phyloP scores from a whole-genome alignment of 2,113 vertebrate species.

The Ariopsis seemanni region DNA sequence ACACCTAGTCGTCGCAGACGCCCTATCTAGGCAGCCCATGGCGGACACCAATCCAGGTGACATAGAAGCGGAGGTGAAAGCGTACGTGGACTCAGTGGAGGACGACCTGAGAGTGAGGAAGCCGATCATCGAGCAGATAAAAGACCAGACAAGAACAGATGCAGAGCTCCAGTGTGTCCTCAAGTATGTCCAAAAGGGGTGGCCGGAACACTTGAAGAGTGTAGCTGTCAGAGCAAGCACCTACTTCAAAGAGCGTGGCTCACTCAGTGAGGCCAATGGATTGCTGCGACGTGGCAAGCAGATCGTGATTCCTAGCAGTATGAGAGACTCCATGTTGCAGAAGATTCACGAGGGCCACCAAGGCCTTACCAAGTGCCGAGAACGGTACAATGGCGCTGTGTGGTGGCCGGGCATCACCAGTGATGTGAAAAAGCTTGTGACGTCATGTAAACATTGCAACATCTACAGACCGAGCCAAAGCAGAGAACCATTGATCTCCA shows the following conservation, averaged over 20 bases:
- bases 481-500: background rate
- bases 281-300: conserved; percentile 19
- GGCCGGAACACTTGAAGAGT: conserved; percentile 21
- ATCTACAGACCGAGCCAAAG: background rate
- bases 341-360: no score
- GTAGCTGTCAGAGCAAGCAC: background rate
- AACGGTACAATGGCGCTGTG: no score
- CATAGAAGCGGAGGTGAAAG: conserved; percentile 19
- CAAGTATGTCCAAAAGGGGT: background rate
- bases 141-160: conserved; percentile 10
- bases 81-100: conserved; percentile 5
- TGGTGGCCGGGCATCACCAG: no score
- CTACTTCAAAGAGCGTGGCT: conserved; percentile 23
- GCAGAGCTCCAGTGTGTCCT: conserved; percentile 6
- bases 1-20: no score
- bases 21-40: no score
- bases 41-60: background rate
- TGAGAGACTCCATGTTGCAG: no score
- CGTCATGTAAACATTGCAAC: background rate
- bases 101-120: conserved; percentile 20
- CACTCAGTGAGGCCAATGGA: conserved; percentile 21
- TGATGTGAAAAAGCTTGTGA: background rate
- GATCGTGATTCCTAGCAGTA: conserved; percentile 10
- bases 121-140: conserved; percentile 14
- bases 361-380: no score